Conservation (phyloP, 1,140 invertebrate species). For the Ceratina australensis region DNA sequence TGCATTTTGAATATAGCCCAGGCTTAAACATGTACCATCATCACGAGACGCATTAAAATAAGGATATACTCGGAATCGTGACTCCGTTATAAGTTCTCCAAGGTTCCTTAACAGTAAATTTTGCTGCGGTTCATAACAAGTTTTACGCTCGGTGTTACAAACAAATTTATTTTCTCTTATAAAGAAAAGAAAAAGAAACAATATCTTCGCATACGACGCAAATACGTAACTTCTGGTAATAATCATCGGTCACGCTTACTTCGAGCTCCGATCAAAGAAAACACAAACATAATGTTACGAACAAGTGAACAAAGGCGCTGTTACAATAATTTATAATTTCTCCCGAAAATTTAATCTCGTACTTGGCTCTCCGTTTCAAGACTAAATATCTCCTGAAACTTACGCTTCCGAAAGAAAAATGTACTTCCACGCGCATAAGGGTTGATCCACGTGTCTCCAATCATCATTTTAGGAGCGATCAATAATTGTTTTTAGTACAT, state of each 20-base stretch:
- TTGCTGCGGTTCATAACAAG: slow-evolving; percentile 25
- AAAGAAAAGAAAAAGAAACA: not conserved
- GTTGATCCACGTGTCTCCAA: not conserved
- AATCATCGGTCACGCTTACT: not conserved
- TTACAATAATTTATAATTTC: slow-evolving; percentile 15
- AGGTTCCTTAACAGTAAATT: slow-evolving; percentile 35
- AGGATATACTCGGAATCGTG: slow-evolving; percentile 12
- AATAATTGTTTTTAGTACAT: slow-evolving; percentile 15
- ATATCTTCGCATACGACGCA: not conserved
- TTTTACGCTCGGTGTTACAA: slow-evolving; percentile 7
- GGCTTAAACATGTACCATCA: slow-evolving; percentile 36
- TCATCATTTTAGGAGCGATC: slow-evolving; percentile 5
- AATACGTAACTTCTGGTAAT: not conserved
- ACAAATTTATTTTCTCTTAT: not conserved
- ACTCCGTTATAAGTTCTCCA: slow-evolving; percentile 11
- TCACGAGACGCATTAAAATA: slow-evolving; percentile 24
- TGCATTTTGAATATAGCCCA: slow-evolving; percentile 23
- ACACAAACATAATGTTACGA: not conserved
- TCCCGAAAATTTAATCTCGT: not conserved
- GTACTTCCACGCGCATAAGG: not conserved
- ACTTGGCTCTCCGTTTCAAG: not conserved
- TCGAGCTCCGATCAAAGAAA: not conserved
- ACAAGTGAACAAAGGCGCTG: not conserved
- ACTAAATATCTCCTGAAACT: not conserved
- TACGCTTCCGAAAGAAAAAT: not conserved